Evolutionary conservation across 2,888 invertebrate species (phyloP).

Genomic region (Craniophora ligustri): DNA sequence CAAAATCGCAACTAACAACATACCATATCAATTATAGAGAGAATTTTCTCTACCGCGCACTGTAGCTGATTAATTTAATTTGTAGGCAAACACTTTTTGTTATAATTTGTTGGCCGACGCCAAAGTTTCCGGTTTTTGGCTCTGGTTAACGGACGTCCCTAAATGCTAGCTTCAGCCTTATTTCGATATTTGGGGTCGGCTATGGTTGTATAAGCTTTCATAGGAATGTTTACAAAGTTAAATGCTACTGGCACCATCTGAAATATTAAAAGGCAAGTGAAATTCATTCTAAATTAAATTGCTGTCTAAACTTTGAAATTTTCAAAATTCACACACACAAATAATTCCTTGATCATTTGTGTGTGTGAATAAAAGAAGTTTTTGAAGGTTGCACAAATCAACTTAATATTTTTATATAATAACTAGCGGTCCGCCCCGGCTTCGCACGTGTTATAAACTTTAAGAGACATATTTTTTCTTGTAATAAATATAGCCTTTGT

Average conservation of each 20-base stretch:
- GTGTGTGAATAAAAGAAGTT: too few relatives aligned
- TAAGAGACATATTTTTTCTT: too few relatives aligned
- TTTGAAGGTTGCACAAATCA: too few relatives aligned
- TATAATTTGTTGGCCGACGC: constrained; percentile 62
- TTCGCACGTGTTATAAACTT: too few relatives aligned
- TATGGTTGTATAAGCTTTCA: background rate
- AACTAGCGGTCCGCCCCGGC: too few relatives aligned
- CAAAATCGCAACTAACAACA: constrained; percentile 2
- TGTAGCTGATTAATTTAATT: constrained; percentile 63
- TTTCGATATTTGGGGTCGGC: constrained; percentile 28
- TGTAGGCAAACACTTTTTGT: constrained; percentile 50
- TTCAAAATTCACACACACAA: too few relatives aligned
- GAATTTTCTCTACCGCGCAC: constrained; percentile 45
- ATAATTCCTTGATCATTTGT: too few relatives aligned
- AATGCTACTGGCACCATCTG: background rate
- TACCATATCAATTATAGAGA: constrained; percentile 41
- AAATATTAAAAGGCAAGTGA: background rate
- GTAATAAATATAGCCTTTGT: too few relatives aligned
- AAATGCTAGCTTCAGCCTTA: constrained; percentile 3
- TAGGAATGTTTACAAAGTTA: constrained; percentile 13
- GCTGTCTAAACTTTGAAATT: too few relatives aligned
- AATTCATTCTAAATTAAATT: too few relatives aligned
- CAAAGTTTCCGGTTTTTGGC: constrained; percentile 56
- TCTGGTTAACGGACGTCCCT: constrained; percentile 15
- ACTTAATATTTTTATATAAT: too few relatives aligned